A percentile compares a stretch with the other conserved stretches of the same genome.
Conservation (phyloP, 2,888 invertebrate genomes). For the Taenaris catops region DNA sequence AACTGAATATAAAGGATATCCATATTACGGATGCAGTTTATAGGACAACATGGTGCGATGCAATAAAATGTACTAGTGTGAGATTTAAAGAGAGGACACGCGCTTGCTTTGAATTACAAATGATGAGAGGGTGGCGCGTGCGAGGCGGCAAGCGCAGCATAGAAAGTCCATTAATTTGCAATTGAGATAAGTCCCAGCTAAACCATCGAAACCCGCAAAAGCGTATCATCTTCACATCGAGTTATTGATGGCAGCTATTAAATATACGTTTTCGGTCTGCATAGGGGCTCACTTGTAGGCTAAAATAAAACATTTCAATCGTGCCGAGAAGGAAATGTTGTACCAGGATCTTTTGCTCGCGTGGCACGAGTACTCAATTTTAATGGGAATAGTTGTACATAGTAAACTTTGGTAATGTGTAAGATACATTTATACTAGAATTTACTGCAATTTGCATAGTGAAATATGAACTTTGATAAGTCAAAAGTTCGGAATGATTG, state of each 20-base stretch:
- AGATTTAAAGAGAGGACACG: conserved; percentile 35
- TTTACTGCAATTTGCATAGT: neutral
- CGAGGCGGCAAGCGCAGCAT: conserved; percentile 45
- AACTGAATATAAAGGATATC: neutral
- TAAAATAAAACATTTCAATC: conserved; percentile 74
- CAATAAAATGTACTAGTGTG: conserved; percentile 8
- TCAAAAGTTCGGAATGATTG: too few species aligned
- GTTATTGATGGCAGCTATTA: conserved; percentile 79
- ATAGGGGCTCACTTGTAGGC: conserved; percentile 49
- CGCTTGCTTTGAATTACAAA: conserved; percentile 61
- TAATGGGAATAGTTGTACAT: too few species aligned
- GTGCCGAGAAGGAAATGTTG: conserved; percentile 63
- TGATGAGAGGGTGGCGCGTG: conserved; percentile 37
- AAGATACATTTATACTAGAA: neutral
- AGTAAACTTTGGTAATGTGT: conserved; percentile 32
- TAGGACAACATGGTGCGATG: neutral
- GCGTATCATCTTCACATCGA: conserved; percentile 64
- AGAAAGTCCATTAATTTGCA: conserved; percentile 74
- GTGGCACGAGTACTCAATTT: conserved; percentile 11
- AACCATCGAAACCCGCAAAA: conserved; percentile 58
- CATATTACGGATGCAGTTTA: neutral
- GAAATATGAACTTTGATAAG: too few species aligned
- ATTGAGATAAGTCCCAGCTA: conserved; percentile 66
- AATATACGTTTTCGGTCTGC: conserved; percentile 69
- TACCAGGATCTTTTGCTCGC: conserved; percentile 52